A percentile compares a stretch with the other conserved stretches of the same genome.
Conservation (phyloP, 2,113 vertebrate genomes). For the Corythaixoides concolor region DNA sequence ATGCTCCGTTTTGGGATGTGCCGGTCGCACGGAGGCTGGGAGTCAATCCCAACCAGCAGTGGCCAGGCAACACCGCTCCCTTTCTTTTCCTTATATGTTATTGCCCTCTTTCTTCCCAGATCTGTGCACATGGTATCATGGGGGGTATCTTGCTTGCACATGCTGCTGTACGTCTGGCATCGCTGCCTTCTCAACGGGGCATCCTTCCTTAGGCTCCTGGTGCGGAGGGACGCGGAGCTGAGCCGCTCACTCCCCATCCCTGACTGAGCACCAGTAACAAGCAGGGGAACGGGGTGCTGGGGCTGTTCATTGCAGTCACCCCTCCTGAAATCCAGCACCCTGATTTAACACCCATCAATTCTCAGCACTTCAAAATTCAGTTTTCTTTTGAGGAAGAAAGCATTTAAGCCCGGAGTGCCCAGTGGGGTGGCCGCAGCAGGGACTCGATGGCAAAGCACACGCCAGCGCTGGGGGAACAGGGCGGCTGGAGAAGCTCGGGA, state of each 20-base stretch:
- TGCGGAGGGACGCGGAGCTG: background rate
- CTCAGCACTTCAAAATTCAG: background rate
- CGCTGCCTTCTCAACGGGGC: accelerated
- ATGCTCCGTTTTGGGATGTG: background rate
- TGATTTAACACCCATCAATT: background rate
- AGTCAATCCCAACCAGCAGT: accelerated
- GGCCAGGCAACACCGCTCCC: background rate
- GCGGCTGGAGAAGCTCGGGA: background rate
- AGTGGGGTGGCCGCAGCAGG: accelerated
- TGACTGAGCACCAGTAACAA: accelerated
- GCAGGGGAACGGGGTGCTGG: background rate
- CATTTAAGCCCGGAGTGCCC: accelerated
- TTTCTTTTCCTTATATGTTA: background rate
- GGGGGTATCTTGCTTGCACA: accelerated
- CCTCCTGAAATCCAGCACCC: background rate
- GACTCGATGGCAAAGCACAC: accelerated
- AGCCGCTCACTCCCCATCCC: background rate
- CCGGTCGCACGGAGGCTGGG: background rate
- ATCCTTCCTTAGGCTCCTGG: background rate
- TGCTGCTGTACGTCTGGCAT: accelerated
- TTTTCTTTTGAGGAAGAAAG: background rate
- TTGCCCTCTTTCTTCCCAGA: background rate
- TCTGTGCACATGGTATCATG: accelerated
- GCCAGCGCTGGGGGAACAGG: accelerated
- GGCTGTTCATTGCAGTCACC: accelerated